Base-by-base conservation (phyloP, 2,113 vertebrate genomes). In the Chinchilla lanigera region DNA sequence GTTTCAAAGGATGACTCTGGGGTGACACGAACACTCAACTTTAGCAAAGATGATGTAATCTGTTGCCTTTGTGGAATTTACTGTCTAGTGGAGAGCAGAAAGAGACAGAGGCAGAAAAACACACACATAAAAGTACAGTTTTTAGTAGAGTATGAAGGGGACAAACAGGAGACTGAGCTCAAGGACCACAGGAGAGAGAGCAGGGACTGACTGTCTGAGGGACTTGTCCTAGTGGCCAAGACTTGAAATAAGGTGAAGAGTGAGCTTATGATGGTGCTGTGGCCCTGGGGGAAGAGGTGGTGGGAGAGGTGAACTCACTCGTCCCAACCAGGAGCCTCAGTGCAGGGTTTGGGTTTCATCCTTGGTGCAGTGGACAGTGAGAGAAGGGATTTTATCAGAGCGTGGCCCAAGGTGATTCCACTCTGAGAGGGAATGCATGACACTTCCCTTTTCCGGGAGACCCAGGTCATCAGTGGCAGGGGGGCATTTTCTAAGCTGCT, bases 251-350 rank as follows among this genome's bases (percentile, higher is more conserved):
- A 0, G 13, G 65, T 60, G 52, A 78, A 50, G 10, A 9, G 20
- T 13, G 41, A 75, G 4, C 28, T 75, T 7, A n/a, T n/a, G 16
- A 69, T 19, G 38, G 11, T n/a, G 61, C 30, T 8, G 50, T 16
- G 16, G 56, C 22, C 2, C 1, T 0, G 2, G 10, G 22, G 2
- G 35, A 41, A 30, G 7, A 8, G 11, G 6, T n/a, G 0, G n/a
- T 19, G 50, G 4, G 28, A 6, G 33, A 17, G 3, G n/a, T 0
- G 13, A 52, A n/a, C 10, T 3, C 41, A 17, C 24, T 24, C 41
- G 10, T 14, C 5, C 50, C 2, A 7, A 0, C 7, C 11, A 20
- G 60, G 28, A 47, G 56, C 9, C 1, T 14, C 0, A 0, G 56
- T 28, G 11, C 10, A 30, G 19, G 6, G 16, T 8, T 35, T 17